Conservation (phyloP, 2,797 vertebrate species). For the Rallus crepitans region DNA sequence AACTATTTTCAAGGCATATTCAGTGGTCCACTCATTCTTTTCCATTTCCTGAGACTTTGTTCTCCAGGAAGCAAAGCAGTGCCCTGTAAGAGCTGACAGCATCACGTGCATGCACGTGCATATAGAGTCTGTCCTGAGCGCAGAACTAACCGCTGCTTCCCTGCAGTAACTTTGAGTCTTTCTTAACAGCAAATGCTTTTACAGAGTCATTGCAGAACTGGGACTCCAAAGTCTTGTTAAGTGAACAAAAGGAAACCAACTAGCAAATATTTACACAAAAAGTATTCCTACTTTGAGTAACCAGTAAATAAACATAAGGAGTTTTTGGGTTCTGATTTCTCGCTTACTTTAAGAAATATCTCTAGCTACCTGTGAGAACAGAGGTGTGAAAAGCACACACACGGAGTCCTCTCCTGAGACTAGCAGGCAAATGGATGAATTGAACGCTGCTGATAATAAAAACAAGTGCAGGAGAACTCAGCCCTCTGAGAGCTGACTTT, state of each 20-base stretch:
- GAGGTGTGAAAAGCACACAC: background rate
- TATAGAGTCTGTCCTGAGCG: background rate
- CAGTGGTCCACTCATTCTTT: background rate
- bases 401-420: background rate
- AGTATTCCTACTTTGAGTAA: background rate
- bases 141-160: background rate
- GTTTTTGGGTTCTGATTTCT: background rate
- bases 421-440: background rate
- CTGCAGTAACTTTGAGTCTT: background rate
- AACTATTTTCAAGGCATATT: background rate
- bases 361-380: background rate
- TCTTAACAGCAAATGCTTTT: background rate
- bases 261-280: background rate
- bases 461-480: background rate
- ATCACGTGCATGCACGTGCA: background rate
- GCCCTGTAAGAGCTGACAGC: background rate
- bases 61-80: background rate
- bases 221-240: background rate
- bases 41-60: background rate
- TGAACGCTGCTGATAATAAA: background rate
- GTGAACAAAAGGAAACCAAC: background rate
- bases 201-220: background rate
- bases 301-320: background rate
- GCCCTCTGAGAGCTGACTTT: background rate
- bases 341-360: background rate